phyloP scores from a whole-genome alignment of 1,140 invertebrate genomes.

The Temnothorax curvispinosus region DNA sequence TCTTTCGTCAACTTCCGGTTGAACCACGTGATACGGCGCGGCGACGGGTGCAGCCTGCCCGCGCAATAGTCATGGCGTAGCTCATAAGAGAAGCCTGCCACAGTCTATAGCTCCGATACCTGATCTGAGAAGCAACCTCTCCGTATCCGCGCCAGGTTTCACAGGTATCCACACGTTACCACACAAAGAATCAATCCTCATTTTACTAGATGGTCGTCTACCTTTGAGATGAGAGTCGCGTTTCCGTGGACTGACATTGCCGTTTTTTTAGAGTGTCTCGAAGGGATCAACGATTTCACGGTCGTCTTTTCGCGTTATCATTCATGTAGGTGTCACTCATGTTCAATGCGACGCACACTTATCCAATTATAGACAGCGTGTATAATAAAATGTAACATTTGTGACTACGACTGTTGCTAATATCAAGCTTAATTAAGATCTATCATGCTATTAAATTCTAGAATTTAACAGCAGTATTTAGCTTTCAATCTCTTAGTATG shows the following conservation, averaged over 20 bases:
- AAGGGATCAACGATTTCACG: constrained; percentile 29
- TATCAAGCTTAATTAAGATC: neutral
- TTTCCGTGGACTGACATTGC: constrained; percentile 54
- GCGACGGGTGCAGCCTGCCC: constrained; percentile 85
- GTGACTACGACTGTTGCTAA: neutral
- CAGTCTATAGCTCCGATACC: constrained; percentile 92
- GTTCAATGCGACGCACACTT: constrained; percentile 46
- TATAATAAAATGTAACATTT: constrained; percentile 14
- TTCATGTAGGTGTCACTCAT: constrained; percentile 39
- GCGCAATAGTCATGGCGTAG: constrained; percentile 93
- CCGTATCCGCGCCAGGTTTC: constrained; percentile 87
- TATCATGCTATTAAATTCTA: neutral
- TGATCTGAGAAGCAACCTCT: constrained; percentile 92
- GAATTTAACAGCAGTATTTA: neutral
- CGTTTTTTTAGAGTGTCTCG: constrained; percentile 47
- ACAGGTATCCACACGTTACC: constrained; percentile 87
- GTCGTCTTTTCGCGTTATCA: constrained; percentile 48
- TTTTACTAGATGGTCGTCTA: constrained; percentile 74
- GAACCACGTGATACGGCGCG: constrained; percentile 77
- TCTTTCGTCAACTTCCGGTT: constrained; percentile 82
- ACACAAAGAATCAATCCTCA: constrained; percentile 71
- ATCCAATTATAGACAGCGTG: neutral
- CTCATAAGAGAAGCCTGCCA: constrained; percentile 92
- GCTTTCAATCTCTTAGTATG: neutral
- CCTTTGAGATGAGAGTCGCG: constrained; percentile 71